Evolutionary conservation across 2,888 invertebrate genomes (phyloP), one percentile per base, ranked within the genome.

Genomic region (Drosophila robusta): DNA sequence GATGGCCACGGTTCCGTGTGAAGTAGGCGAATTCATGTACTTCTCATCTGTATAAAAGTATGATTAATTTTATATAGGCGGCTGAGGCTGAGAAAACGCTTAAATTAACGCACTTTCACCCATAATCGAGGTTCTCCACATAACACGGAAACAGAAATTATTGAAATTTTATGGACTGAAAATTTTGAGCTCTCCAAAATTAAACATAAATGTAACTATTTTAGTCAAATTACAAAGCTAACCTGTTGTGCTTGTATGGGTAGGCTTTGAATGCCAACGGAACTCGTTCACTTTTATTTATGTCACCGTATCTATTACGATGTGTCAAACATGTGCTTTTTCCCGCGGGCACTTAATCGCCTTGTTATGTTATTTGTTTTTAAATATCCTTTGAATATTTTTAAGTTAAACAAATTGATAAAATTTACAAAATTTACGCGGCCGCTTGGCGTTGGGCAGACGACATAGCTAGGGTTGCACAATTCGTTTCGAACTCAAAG

Each of bases 151-250:
- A 22, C 34, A 50, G 16, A n/a, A 50, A 5, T 16, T 44, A 5
- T 22, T 41, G 9, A 11, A 32, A 36, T 44, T 49, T 54, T 55
- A 66, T 50, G 36, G 34, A n/a, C 54, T 39, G 29, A 9, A 75
- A 74, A 74, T 74, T 74, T 74, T 16, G 66, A 71, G 9, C n/a
- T 54, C 45, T 22, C 66, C 36, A 41, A 61, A 66, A 50, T 46
- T 39, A 14, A 62, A 62, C 41, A 18, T n/a, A 42, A 32, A 36
- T 46, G 29, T 50, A 24, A 47, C 51, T 49, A 49, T 16, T 38
- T 5, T 32, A 61, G 18, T 54, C 32, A 55, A 51, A 51, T 39
- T 18, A 47, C 74, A 58, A 70, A 54, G 74, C 57, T 41, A 75
- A 75, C 76, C 60, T 74, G 60, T 29, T 52, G 46, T 46, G 16